Evolutionary conservation across 2,888 invertebrate species (phyloP).

Genomic region (Helicoverpa assulta): DNA sequence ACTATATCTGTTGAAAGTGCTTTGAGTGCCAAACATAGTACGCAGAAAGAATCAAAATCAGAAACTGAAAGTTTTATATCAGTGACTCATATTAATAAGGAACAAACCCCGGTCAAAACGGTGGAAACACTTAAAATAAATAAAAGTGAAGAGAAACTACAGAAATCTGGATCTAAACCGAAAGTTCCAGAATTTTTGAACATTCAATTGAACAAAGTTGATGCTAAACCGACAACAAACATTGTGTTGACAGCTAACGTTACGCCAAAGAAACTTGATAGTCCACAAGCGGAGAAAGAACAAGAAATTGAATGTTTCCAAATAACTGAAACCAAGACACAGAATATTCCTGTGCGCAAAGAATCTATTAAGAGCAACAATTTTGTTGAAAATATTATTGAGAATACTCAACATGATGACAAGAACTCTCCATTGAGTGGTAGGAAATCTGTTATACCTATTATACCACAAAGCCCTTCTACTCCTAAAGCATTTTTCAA

Average conservation of each 20-base stretch:
- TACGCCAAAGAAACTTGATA: constrained; percentile 87
- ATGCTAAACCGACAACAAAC: constrained; percentile 91
- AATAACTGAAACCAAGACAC: constrained; percentile 71
- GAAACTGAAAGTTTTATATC: constrained; percentile 88
- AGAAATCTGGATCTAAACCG: constrained; percentile 73
- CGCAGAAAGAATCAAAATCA: constrained; percentile 72
- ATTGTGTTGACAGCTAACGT: constrained; percentile 92
- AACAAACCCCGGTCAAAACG: constrained; percentile 74
- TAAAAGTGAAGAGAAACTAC: constrained; percentile 83
- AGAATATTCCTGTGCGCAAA: constrained; percentile 69
- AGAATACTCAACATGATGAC: constrained; percentile 70
- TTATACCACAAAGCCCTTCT: constrained; percentile 79
- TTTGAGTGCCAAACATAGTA: constrained; percentile 73
- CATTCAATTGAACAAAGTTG: constrained; percentile 93
- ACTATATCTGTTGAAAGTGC: constrained; percentile 88
- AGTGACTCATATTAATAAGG: constrained; percentile 90
- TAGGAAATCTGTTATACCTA: constrained; percentile 68
- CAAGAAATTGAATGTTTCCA: constrained; percentile 70
- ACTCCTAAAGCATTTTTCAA: constrained; percentile 88
- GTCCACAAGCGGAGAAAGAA: constrained; percentile 78
- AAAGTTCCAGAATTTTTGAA: constrained; percentile 92
- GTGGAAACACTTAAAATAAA: constrained; percentile 73
- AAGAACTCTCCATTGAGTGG: constrained; percentile 72
- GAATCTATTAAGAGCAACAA: constrained; percentile 73
- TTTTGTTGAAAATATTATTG: constrained; percentile 70